Base-by-base conservation (phyloP, 2,888 invertebrate genomes). In the Cataglyphis albicans region DNA sequence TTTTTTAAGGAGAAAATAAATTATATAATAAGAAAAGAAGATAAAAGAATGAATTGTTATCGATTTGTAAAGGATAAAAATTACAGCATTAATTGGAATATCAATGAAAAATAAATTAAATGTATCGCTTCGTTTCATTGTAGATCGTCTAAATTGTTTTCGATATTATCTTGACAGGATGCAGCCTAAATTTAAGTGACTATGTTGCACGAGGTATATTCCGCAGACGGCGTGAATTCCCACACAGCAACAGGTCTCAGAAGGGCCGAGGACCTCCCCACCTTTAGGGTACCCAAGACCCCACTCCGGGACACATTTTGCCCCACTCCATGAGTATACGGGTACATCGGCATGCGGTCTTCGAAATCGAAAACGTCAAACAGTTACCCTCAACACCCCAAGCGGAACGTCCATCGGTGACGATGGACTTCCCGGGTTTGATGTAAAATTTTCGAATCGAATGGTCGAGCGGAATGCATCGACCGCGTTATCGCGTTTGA, bases 191-290 rank as follows among this genome's bases (percentile, higher is more conserved):
- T 89, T 87, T 89, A 57, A 85, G 68, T 75, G 83, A 81, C 74
- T 82, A 76, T 73, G 81, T 83, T 83, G 85, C 59, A 73, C 29
- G 38, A 63, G 78, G 84, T 83, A 86, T 83, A 84, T 83, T 84
- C 84, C 67, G 84, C 80, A 85, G 81, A 87, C 90, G 91, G 92
- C 91, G 92, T 93, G 91, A 94, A 94, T 94, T 94, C 94, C 94
- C 94, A 93, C 93, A 93, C 93, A 94, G 94, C 94, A 94, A 93
- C 94, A 94, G 93, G 94, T 94, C 94, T 92, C 91, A 91, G 92
- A 89, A 93, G 92, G 92, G 89, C 89, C 86, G 86, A 83, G 86
- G 89, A 85, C 87, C 90, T 89, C 92, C 90, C 90, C 91, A 88
- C 89, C 78, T 86, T 82, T 59, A 89, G 87, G 86, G 88, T 88